A percentile compares a stretch with the other conserved stretches of the same genome.
phyloP scores from a whole-genome alignment of 2,888 invertebrate species.

The Timema cristinae region DNA sequence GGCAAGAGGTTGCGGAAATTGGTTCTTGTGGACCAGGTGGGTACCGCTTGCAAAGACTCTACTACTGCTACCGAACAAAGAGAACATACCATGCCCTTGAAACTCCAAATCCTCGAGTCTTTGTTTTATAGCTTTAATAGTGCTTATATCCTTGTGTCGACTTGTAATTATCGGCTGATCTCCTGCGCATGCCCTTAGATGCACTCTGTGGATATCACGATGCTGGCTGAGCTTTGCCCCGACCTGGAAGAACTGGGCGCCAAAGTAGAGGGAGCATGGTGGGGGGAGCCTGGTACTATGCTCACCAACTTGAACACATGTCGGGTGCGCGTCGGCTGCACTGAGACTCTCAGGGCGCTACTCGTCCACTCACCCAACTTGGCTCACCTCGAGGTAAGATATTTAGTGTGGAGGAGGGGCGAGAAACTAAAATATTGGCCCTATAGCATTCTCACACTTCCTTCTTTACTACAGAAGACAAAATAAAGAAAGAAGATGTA shows the following conservation, averaged over 20 bases:
- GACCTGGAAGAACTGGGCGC: slow-evolving; percentile 35
- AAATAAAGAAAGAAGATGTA: no score
- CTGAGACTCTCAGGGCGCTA: slow-evolving; percentile 24
- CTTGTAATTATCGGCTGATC: no score
- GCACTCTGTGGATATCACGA: slow-evolving; percentile 33
- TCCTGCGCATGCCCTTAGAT: slow-evolving; percentile 26
- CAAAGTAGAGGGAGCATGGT: slow-evolving; percentile 30
- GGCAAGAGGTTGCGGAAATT: slow-evolving; percentile 33
- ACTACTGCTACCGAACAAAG: no score
- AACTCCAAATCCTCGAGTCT: not conserved
- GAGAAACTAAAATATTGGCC: not conserved
- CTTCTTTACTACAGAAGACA: no score
- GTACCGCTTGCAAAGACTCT: not conserved
- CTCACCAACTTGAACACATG: slow-evolving; percentile 25
- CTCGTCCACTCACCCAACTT: slow-evolving; percentile 21
- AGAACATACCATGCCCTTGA: no score
- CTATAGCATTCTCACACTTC: no score
- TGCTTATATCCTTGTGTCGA: no score
- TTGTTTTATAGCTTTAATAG: not conserved
- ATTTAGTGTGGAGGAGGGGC: not conserved
- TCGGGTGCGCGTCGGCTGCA: slow-evolving; percentile 26
- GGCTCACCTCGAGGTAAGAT: slow-evolving; percentile 26
- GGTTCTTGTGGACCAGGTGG: slow-evolving; percentile 36
- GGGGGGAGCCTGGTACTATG: slow-evolving; percentile 18
- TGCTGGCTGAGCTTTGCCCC: slow-evolving; percentile 35